Percentiles rank a stretch among this genome's conserved stretches.
These are phyloP conservation scores for Boloria selene DNA, from an alignment of 2,888 invertebrate species.

Conservation along the genomic window DNA sequence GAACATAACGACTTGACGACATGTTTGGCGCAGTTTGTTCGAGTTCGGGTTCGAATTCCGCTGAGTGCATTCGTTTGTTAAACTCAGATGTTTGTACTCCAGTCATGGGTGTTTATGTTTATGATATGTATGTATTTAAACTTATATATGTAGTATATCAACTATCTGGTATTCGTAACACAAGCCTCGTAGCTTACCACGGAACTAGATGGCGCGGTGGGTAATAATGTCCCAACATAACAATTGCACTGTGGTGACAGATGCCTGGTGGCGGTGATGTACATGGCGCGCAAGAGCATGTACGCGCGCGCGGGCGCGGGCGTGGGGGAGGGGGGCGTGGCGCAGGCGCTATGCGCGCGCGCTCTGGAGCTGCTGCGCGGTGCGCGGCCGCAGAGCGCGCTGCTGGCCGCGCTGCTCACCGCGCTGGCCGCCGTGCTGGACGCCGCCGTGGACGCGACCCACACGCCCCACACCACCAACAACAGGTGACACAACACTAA, in stretches of 20 bases:
- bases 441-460: slow-evolving; percentile 47
- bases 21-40: too few species aligned
- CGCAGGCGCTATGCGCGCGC: slow-evolving; percentile 83
- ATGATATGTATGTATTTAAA: too few species aligned
- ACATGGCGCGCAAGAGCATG: slow-evolving; percentile 91
- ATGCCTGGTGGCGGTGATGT: slow-evolving; percentile 92
- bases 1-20: neutral
- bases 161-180: too few species aligned
- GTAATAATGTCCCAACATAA: too few species aligned
- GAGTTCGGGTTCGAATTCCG: too few species aligned
- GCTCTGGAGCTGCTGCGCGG: slow-evolving; percentile 58
- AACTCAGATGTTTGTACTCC: too few species aligned
- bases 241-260: slow-evolving; percentile 59
- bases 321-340: slow-evolving; percentile 83
- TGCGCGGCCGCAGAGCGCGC: slow-evolving; percentile 60
- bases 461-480: slow-evolving; percentile 43
- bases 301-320: slow-evolving; percentile 60
- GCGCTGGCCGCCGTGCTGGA: slow-evolving; percentile 66
- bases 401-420: slow-evolving; percentile 69
- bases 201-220: too few species aligned
- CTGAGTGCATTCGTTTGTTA: too few species aligned
- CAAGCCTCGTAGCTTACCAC: too few species aligned
- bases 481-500: slow-evolving; percentile 50
- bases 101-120: too few species aligned
- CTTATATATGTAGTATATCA: too few species aligned